phyloP scores from a whole-genome alignment of 2,797 vertebrate species.

The Scolopax bukidnonensis region DNA sequence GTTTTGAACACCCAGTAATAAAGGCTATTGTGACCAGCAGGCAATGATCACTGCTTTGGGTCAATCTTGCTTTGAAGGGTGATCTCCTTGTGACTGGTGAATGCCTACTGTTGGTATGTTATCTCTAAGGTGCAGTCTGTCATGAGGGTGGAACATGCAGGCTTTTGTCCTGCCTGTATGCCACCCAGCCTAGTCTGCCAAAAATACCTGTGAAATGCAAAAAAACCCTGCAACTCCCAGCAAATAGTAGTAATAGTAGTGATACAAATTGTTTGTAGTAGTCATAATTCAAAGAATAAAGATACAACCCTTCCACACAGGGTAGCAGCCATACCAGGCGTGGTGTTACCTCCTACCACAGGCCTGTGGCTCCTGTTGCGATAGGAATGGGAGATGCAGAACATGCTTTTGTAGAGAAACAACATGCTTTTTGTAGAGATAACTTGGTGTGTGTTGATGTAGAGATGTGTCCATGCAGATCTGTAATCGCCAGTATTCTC shows the following conservation, averaged over 20 bases:
- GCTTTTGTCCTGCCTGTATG: not conserved
- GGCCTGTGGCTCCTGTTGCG: not conserved
- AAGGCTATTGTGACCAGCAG: not conserved
- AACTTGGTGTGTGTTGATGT: not conserved
- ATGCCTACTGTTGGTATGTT: not conserved
- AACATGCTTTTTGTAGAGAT: too few relatives aligned
- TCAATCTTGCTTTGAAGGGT: not conserved
- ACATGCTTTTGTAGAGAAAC: accelerated
- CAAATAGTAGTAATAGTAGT: not conserved
- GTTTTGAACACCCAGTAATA: not conserved
- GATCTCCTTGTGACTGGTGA: not conserved
- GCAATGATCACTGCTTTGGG: not conserved
- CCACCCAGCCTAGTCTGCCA: not conserved
- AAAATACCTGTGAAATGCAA: not conserved
- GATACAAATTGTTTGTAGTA: too few relatives aligned
- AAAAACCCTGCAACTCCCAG: not conserved
- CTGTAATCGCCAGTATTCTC: not conserved
- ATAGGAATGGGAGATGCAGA: not conserved
- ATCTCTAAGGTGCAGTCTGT: not conserved
- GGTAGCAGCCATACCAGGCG: not conserved
- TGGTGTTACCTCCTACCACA: not conserved
- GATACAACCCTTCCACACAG: accelerated
- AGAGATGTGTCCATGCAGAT: accelerated
- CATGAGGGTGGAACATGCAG: too few relatives aligned
- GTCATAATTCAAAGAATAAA: not conserved